A percentile compares a stretch with the other conserved stretches of the same genome.
Evolutionary conservation across 2,888 invertebrate genomes (phyloP).

Genomic region (Agrilus biguttatus): DNA sequence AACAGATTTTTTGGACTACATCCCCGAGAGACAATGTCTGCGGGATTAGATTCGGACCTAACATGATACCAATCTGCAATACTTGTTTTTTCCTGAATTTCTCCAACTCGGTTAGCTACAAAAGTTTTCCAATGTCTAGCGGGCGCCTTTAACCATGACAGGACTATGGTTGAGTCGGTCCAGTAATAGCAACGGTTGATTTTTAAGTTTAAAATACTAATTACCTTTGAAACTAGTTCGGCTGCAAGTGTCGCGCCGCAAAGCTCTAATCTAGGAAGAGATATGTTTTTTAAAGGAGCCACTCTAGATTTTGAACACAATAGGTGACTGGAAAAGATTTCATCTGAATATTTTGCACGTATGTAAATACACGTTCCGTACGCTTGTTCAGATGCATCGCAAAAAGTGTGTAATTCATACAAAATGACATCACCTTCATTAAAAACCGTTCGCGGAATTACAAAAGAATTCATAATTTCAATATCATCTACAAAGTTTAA

Average conservation of each 20-base stretch:
- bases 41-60: too few relatives aligned
- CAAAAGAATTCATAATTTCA: constrained; percentile 4
- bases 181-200: constrained; percentile 1
- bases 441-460: too few relatives aligned
- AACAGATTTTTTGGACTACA: too few relatives aligned
- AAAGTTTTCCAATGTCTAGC: constrained; percentile 7
- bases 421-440: too few relatives aligned
- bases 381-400: constrained; percentile 8
- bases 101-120: constrained; percentile 9
- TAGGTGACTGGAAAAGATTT: neutral
- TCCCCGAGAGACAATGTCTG: too few relatives aligned
- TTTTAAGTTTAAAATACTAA: constrained; percentile 2
- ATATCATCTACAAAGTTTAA: too few relatives aligned
- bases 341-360: constrained; percentile 4
- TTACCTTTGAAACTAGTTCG: constrained; percentile 5
- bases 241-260: constrained; percentile 9
- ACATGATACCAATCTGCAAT: neutral
- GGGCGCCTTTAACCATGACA: constrained; percentile 6
- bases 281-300: constrained; percentile 10
- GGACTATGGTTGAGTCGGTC: constrained; percentile 4
- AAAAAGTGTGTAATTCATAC: neutral
- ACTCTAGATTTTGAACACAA: constrained; percentile 11
- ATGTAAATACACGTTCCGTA: constrained; percentile 14
- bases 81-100: constrained; percentile 5
- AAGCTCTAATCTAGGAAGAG: constrained; percentile 11